A percentile compares a stretch with the other conserved stretches of the same genome.
phyloP scores from a whole-genome alignment of 2,797 vertebrate genomes.

The Channallabes apus region DNA sequence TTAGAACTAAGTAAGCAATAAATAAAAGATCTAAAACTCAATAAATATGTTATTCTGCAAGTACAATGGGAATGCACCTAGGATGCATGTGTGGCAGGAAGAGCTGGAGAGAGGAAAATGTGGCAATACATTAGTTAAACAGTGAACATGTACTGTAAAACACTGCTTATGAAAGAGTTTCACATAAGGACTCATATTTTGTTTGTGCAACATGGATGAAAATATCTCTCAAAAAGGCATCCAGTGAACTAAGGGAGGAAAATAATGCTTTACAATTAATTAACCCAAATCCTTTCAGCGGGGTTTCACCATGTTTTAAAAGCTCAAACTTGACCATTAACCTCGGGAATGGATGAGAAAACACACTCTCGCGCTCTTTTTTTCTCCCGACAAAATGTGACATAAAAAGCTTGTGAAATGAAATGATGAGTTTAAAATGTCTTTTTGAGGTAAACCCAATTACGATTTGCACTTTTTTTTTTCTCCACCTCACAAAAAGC shows the following conservation, averaged over 20 bases:
- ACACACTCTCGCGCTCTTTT: conserved; percentile 61
- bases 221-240: conserved; percentile 51
- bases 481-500: conserved; percentile 72
- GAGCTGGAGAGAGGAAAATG: conserved; percentile 8
- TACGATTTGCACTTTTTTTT: conserved; percentile 65
- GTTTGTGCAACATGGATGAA: conserved; percentile 45
- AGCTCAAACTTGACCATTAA: conserved; percentile 84
- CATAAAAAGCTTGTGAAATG: conserved; percentile 79
- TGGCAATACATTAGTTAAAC: conserved; percentile 19
- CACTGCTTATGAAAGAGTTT: conserved; percentile 29
- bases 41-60: not conserved
- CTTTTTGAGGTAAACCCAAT: conserved; percentile 82
- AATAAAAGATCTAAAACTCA: not conserved
- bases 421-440: conserved; percentile 86
- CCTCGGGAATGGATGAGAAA: conserved; percentile 79
- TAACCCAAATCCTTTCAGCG: conserved; percentile 78
- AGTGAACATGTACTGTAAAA: not conserved
- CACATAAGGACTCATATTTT: conserved; percentile 35
- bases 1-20: not conserved
- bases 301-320: conserved; percentile 76
- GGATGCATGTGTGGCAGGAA: not conserved
- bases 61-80: not conserved
- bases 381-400: conserved; percentile 71
- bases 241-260: conserved; percentile 52
- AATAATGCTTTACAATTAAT: conserved; percentile 77